phyloP scores from a whole-genome alignment of 2,113 vertebrate species.

The Heteronetta atricapilla region DNA sequence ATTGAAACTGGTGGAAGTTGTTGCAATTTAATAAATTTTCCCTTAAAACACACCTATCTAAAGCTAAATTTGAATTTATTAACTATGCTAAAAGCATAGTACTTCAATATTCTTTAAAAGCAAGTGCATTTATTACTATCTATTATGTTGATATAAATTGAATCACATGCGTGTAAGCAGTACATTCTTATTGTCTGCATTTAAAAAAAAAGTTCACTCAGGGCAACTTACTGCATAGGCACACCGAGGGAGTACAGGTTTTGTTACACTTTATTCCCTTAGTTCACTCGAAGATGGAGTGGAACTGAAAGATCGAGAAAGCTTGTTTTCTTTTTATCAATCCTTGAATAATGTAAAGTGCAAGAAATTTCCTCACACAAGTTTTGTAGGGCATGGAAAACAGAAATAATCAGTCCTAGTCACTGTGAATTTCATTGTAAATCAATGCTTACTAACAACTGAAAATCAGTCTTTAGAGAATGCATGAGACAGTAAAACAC shows the following conservation, averaged over 20 bases:
- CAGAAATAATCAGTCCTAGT: slow-evolving; percentile 32
- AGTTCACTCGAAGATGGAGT: not conserved
- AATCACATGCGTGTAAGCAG: not conserved
- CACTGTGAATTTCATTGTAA: not conserved
- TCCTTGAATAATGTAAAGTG: not conserved
- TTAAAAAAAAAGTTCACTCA: not conserved
- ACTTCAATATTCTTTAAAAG: not conserved
- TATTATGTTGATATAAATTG: not conserved
- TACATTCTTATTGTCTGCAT: not conserved
- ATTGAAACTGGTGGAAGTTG: not conserved
- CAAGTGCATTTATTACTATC: not conserved
- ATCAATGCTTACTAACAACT: slow-evolving; percentile 37
- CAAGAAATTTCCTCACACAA: not conserved
- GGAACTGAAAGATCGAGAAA: not conserved
- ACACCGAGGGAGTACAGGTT: not conserved
- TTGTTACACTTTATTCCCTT: not conserved
- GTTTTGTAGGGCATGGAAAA: not conserved
- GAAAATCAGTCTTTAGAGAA: slow-evolving; percentile 21
- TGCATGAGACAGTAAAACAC: not conserved
- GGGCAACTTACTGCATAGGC: not conserved
- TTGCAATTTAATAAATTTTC: not conserved
- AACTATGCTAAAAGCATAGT: not conserved
- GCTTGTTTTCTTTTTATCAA: not conserved
- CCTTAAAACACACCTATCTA: not conserved
- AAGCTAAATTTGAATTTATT: not conserved